Conservation (phyloP, 1,140 invertebrate species). For the Drosophila pectinifera region DNA sequence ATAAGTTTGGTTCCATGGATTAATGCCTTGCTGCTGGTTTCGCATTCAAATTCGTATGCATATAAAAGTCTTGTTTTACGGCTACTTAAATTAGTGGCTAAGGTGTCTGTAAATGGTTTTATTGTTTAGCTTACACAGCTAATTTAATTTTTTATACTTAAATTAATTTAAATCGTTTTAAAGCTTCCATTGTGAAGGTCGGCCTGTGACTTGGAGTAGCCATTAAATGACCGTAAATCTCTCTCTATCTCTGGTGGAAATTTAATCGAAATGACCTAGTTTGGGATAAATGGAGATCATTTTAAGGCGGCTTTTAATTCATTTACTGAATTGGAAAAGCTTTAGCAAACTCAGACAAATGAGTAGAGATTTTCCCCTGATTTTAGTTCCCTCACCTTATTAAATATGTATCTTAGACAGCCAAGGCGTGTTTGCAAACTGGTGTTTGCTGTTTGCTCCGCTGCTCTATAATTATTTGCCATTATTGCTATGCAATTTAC, state of each 20-base stretch:
- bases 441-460: constrained; percentile 12
- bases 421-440: constrained; percentile 26
- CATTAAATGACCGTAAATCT: neutral
- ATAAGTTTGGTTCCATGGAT: constrained; percentile 37
- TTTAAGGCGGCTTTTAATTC: neutral
- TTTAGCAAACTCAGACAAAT: neutral
- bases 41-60: constrained; percentile 10
- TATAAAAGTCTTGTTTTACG: constrained; percentile 27
- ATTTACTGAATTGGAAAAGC: neutral
- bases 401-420: constrained; percentile 11
- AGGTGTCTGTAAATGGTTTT: constrained; percentile 30
- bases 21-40: constrained; percentile 1
- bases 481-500: constrained; percentile 50
- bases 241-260: neutral
- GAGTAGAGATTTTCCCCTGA: neutral
- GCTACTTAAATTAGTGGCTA: constrained; percentile 25
- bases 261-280: constrained; percentile 1
- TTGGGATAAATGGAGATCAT: neutral
- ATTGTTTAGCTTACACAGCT: constrained; percentile 16
- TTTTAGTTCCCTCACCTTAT: constrained; percentile 19
- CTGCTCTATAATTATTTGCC: constrained; percentile 38
- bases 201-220: neutral
- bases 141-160: constrained; percentile 26
- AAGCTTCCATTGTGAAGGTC: constrained; percentile 10
- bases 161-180: constrained; percentile 31